Evolutionary conservation across 2,888 invertebrate species (phyloP).

Genomic region (Drosophila austrosaltans): DNA sequence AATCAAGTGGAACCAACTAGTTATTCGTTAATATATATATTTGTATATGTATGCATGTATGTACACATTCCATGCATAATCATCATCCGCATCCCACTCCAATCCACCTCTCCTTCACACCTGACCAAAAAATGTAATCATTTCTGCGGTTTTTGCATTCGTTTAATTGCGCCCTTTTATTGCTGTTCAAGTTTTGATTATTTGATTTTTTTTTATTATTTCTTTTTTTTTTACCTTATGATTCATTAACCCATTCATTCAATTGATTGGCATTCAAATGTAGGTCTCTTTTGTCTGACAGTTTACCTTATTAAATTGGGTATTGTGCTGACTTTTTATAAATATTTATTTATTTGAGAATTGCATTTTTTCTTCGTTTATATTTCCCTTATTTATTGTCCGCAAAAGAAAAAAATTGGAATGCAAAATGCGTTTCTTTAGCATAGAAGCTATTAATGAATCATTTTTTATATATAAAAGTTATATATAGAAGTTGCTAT

Average conservation of each 20-base stretch:
- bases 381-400: slow-evolving; percentile 26
- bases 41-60: neutral
- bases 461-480: neutral
- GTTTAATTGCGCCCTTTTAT: slow-evolving; percentile 16
- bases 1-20: slow-evolving; percentile 65
- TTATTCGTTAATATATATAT: neutral
- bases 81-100: neutral
- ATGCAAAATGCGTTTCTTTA: slow-evolving; percentile 35
- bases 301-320: slow-evolving; percentile 9
- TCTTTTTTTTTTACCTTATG: neutral
- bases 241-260: slow-evolving; percentile 5
- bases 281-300: slow-evolving; percentile 4
- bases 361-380: slow-evolving; percentile 43
- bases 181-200: neutral
- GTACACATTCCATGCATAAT: slow-evolving; percentile 24
- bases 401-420: slow-evolving; percentile 15
- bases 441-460: neutral
- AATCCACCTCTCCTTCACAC: slow-evolving; percentile 24
- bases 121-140: slow-evolving; percentile 24
- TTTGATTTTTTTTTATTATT: neutral
- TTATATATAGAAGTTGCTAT: neutral
- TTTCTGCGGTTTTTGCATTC: slow-evolving; percentile 26
- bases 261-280: slow-evolving; percentile 8
- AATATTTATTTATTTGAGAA: slow-evolving; percentile 55
- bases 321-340: slow-evolving; percentile 24